These are phyloP conservation scores for Drosophila limbata DNA, from an alignment of 2,888 invertebrate genomes.

Conservation along the genomic window DNA sequence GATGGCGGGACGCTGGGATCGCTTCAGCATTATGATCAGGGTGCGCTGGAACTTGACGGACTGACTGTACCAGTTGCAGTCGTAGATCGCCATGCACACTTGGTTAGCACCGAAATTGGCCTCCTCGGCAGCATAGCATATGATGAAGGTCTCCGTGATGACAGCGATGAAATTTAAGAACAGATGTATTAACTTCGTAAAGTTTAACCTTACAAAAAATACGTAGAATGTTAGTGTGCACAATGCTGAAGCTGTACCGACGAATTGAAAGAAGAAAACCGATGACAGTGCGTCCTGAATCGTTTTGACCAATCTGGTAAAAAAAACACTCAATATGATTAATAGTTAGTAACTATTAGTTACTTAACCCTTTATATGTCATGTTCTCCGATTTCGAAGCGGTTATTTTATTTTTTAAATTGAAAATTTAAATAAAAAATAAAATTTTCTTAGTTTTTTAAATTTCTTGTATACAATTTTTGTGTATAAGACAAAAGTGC, in stretches of 20 bases:
- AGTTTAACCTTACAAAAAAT: constrained; percentile 74
- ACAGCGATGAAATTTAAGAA: constrained; percentile 79
- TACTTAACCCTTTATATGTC: too few species aligned
- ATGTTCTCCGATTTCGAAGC: too few species aligned
- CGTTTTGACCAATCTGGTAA: constrained; percentile 85
- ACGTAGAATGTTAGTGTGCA: constrained; percentile 85
- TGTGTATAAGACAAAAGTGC: too few species aligned
- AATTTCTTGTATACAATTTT: too few species aligned
- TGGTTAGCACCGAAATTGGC: constrained; percentile 86
- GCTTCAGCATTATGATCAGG: constrained; percentile 85
- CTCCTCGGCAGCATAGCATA: constrained; percentile 87
- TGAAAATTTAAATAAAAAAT: too few species aligned
- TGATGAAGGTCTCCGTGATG: constrained; percentile 86
- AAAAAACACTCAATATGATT: neutral
- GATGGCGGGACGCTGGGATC: constrained; percentile 86
- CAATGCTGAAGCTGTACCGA: constrained; percentile 83
- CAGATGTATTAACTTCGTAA: constrained; percentile 41
- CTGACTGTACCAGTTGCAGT: constrained; percentile 87
- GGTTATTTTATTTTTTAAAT: too few species aligned
- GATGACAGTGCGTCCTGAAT: constrained; percentile 86
- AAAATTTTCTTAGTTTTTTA: too few species aligned
- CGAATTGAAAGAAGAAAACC: constrained; percentile 86
- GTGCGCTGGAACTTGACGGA: constrained; percentile 83
- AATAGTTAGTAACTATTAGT: too few species aligned
- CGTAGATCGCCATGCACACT: constrained; percentile 86